A percentile compares a stretch with the other conserved stretches of the same genome.
phyloP scores from a whole-genome alignment of 2,113 vertebrate species.

The Aspiorhynchus laticeps region DNA sequence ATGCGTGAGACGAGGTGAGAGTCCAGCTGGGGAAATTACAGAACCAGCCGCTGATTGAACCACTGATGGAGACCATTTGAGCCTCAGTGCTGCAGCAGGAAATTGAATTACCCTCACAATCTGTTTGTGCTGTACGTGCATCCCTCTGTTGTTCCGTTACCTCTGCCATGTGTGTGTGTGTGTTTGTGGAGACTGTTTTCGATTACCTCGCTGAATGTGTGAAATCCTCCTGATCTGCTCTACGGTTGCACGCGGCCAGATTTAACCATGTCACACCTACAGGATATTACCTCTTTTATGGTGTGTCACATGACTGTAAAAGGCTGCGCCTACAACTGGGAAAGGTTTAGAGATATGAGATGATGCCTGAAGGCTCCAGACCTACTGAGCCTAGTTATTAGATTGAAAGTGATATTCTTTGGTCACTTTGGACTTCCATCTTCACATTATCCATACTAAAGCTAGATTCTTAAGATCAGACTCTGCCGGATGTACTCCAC shows the following conservation, averaged over 20 bases:
- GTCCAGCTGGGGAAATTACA: slow-evolving; percentile 70
- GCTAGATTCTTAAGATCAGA: slow-evolving; percentile 1
- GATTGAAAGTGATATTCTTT: slow-evolving; percentile 4
- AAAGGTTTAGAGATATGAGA: slow-evolving; percentile 12
- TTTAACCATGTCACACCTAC: slow-evolving; percentile 51
- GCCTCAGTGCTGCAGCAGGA: slow-evolving; percentile 63
- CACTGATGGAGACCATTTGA: slow-evolving; percentile 68
- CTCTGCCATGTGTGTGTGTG: slow-evolving; percentile 31
- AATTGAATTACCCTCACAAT: slow-evolving; percentile 70
- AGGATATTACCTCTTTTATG: slow-evolving; percentile 53
- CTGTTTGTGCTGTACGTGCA: slow-evolving; percentile 53
- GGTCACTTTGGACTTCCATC: slow-evolving; percentile 9
- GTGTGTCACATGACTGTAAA: slow-evolving; percentile 30
- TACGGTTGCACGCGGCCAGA: slow-evolving; percentile 16
- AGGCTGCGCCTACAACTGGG: slow-evolving; percentile 3
- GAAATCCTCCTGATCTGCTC: slow-evolving; percentile 53
- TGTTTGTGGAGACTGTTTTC: slow-evolving; percentile 54
- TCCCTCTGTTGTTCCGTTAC: slow-evolving; percentile 34
- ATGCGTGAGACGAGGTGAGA: slow-evolving; percentile 54
- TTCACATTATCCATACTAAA: not conserved
- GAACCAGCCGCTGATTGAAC: slow-evolving; percentile 68
- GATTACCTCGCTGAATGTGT: slow-evolving; percentile 61
- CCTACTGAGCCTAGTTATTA: not conserved
- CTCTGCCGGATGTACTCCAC: not conserved
- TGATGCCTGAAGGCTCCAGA: slow-evolving; percentile 9